Conservation (phyloP, 2,888 invertebrate species). For the Chironomus tentans region DNA sequence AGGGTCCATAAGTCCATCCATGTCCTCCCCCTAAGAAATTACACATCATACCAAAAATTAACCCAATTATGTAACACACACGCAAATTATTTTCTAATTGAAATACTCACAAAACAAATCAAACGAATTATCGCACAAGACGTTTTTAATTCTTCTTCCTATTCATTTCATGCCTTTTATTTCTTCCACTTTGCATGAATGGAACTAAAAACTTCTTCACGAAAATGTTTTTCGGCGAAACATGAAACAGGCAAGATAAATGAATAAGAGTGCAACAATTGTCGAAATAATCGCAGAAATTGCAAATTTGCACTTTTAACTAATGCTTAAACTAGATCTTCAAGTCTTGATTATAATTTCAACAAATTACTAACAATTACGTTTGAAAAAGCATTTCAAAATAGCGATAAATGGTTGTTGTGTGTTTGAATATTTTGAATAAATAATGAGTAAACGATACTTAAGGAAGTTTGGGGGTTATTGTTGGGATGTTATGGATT, state of each 20-base stretch:
- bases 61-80: too few species aligned
- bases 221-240: background rate
- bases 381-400: background rate
- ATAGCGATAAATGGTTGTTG: background rate
- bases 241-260: background rate
- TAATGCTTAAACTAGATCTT: background rate
- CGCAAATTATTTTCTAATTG: too few species aligned
- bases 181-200: background rate
- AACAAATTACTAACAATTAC: constrained; percentile 17
- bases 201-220: background rate
- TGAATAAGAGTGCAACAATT: background rate
- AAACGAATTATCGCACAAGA: background rate
- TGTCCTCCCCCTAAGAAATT: too few species aligned
- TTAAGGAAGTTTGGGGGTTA: too few species aligned
- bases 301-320: background rate
- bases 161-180: background rate
- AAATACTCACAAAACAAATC: too few species aligned
- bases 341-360: constrained; percentile 1
- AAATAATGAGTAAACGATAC: too few species aligned
- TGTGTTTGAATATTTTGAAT: background rate
- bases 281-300: background rate
- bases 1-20: too few species aligned
- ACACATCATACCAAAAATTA: too few species aligned
- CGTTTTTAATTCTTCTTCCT: background rate
- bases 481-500: too few species aligned